Conservation (phyloP, 2,113 vertebrate species). For the Rana temporaria region DNA sequence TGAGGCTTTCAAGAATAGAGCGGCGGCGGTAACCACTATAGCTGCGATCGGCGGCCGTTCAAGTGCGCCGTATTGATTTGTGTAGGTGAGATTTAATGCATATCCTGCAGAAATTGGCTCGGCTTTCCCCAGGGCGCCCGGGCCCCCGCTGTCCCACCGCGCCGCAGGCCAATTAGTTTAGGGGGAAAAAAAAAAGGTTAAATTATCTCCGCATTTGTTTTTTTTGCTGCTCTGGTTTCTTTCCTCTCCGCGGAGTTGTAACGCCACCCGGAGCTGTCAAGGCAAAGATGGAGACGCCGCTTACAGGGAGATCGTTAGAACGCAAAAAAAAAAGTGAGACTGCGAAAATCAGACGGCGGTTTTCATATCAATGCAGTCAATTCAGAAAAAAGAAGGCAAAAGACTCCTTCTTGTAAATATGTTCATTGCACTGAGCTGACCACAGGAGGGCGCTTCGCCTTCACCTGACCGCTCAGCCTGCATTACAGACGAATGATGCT, state of each 20-base stretch:
- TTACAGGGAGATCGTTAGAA: too few species aligned
- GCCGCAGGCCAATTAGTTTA: conserved; percentile 24
- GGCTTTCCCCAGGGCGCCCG: background rate
- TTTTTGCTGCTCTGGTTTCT: background rate
- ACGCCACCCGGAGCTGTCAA: background rate
- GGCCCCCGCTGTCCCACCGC: background rate
- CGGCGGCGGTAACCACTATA: background rate
- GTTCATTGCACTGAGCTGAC: too few species aligned
- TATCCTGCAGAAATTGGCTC: conserved; percentile 23
- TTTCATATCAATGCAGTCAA: too few species aligned
- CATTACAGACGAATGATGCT: too few species aligned
- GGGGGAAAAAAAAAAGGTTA: conserved; percentile 50
- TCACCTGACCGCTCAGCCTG: too few species aligned
- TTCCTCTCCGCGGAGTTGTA: background rate
- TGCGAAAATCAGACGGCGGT: too few species aligned
- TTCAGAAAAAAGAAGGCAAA: too few species aligned
- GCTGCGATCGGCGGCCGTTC: conserved; percentile 2
- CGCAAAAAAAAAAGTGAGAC: too few species aligned
- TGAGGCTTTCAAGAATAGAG: conserved; percentile 27
- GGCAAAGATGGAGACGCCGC: background rate
- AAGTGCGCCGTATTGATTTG: conserved; percentile 30
- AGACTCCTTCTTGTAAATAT: too few species aligned
- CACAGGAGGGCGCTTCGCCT: too few species aligned
- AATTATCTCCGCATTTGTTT: conserved; percentile 25
- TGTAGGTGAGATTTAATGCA: conserved; percentile 48